Percentiles rank a stretch among this genome's conserved stretches.
Evolutionary conservation across 2,113 vertebrate genomes (phyloP).

Genomic region (Platanista minor): DNA sequence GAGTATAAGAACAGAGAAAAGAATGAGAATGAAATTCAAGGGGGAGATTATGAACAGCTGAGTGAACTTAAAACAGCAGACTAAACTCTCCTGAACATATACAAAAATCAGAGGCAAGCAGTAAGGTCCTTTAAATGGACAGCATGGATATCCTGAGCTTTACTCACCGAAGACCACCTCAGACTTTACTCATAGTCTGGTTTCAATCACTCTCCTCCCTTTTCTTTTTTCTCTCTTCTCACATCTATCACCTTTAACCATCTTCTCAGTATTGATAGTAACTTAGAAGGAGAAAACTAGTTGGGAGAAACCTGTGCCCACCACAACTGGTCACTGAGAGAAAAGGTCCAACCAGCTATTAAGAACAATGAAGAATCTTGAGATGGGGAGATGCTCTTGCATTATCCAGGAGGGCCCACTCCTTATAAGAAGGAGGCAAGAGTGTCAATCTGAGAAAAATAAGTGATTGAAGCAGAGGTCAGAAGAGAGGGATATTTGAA

Average conservation of each 20-base stretch:
- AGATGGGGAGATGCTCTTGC: not conserved
- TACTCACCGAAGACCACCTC: not conserved
- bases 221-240: not conserved
- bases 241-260: not conserved
- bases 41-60: not conserved
- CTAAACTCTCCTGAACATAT: not conserved
- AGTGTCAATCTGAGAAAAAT: not conserved
- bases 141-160: not conserved
- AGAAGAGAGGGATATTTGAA: not conserved
- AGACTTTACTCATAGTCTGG: not conserved
- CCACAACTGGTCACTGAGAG: not conserved
- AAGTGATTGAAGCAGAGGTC: not conserved
- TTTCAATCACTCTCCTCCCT: not conserved
- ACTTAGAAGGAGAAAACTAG: not conserved
- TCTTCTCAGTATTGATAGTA: not conserved
- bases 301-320: not conserved
- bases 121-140: not conserved
- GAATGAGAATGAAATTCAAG: not conserved
- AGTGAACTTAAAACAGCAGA: not conserved
- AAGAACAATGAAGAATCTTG: not conserved
- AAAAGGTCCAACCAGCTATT: not conserved
- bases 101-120: not conserved
- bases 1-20: not conserved
- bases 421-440: not conserved
- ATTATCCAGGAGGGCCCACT: not conserved